phyloP scores from a whole-genome alignment of 2,797 vertebrate genomes.

The Potorous gilbertii region DNA sequence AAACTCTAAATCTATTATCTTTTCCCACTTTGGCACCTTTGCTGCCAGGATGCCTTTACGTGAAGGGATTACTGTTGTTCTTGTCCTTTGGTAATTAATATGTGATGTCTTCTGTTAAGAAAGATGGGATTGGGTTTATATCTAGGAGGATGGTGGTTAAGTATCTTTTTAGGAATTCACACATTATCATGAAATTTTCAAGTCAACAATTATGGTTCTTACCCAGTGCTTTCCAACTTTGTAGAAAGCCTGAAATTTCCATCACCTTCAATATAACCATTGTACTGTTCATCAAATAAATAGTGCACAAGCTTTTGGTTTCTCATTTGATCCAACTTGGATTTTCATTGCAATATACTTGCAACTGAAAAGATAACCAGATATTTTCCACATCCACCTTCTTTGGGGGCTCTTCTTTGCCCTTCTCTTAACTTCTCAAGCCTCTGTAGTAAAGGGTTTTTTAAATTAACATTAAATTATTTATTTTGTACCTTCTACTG shows the following conservation, averaged over 20 bases:
- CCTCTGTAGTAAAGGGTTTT: not conserved
- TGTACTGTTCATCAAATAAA: not conserved
- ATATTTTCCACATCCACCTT: not conserved
- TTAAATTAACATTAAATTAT: not conserved
- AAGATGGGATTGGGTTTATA: not conserved
- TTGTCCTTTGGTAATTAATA: not conserved
- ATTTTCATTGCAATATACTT: not conserved
- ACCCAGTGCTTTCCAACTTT: not conserved
- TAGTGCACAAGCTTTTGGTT: not conserved
- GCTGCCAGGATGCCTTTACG: not conserved
- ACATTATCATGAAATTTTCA: not conserved
- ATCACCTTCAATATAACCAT: not conserved
- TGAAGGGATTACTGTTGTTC: not conserved
- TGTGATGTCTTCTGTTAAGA: not conserved
- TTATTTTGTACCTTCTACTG: not conserved
- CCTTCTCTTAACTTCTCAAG: not conserved
- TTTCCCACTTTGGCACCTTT: not conserved
- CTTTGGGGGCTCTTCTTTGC: not conserved
- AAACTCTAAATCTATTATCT: not conserved
- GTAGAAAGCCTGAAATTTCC: not conserved
- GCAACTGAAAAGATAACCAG: not conserved
- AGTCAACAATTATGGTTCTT: not conserved
- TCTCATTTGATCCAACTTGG: not conserved
- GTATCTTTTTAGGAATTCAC: not conserved
- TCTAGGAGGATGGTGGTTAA: not conserved